Conservation (phyloP, 2,888 invertebrate genomes). For the Meteorus colon region DNA sequence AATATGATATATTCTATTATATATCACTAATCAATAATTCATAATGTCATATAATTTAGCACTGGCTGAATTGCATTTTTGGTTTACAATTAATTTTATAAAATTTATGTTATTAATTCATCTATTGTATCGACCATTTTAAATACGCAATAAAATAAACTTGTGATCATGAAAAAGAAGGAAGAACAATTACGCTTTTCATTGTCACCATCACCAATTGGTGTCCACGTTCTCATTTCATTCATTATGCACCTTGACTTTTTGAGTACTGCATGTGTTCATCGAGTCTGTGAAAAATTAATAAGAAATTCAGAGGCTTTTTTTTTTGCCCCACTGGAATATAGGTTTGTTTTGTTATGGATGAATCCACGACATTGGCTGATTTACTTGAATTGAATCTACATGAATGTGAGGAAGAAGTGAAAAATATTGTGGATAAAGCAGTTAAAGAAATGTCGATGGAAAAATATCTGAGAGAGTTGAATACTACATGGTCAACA, state of each 20-base stretch:
- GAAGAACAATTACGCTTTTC: neutral
- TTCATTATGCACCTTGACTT: conserved; percentile 25
- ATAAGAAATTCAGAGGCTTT: conserved; percentile 18
- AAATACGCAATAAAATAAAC: conserved; percentile 34
- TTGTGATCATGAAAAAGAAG: neutral
- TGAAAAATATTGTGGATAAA: conserved; percentile 97
- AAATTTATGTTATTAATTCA: neutral
- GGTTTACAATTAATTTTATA: conserved; percentile 26
- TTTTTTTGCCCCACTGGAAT: conserved; percentile 33
- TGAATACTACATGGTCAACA: conserved; percentile 92
- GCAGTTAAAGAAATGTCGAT: conserved; percentile 99
- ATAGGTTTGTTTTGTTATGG: conserved; percentile 95
- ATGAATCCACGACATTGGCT: conserved; percentile 91
- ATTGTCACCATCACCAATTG: conserved; percentile 17
- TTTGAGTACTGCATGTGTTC: neutral
- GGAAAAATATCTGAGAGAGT: conserved; percentile 94
- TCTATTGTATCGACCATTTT: conserved; percentile 22
- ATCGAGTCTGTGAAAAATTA: conserved; percentile 13
- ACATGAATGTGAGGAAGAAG: conserved; percentile 98
- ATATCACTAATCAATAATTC: neutral
- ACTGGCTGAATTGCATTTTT: conserved; percentile 35
- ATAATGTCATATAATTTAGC: neutral
- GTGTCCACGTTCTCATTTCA: conserved; percentile 39
- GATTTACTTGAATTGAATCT: conserved; percentile 93
- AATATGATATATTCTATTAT: conserved; percentile 31